These are phyloP conservation scores for Hydractinia echinata DNA, from an alignment of 30 jellyfish, hydroid and myxozoan genomes.

Conservation along the genomic window DNA sequence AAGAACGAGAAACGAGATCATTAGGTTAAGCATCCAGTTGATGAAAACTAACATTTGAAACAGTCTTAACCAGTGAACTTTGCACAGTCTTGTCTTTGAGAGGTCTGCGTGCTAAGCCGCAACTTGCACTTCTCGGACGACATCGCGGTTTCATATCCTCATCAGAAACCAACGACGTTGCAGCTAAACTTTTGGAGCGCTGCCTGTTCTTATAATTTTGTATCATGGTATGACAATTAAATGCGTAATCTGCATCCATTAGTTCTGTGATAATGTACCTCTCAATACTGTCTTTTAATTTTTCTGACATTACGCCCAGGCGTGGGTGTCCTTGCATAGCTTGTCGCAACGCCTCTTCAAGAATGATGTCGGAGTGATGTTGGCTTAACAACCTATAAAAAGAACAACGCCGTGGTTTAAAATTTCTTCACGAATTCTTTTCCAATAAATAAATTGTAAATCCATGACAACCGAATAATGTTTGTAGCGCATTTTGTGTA, in stretches of 20 bases:
- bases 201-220: neutral
- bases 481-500: too few relatives aligned
- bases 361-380: constrained; percentile 25
- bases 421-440: too few relatives aligned
- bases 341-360: constrained; percentile 56
- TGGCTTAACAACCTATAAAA: too few relatives aligned
- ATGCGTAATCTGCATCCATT: neutral
- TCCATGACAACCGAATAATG: too few relatives aligned
- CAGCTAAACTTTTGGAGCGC: neutral
- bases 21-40: constrained; percentile 2
- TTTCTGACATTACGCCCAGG: constrained; percentile 63
- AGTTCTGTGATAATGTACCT: constrained; percentile 53
- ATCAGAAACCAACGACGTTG: neutral
- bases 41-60: constrained; percentile 9
- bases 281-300: constrained; percentile 54
- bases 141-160: constrained; percentile 1
- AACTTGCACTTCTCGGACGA: neutral
- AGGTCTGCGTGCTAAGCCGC: neutral
- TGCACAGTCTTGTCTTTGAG: neutral
- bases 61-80: constrained; percentile 7
- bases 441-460: too few relatives aligned
- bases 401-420: too few relatives aligned
- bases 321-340: constrained; percentile 82
- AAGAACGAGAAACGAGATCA: too few relatives aligned
- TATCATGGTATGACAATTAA: neutral